phyloP scores from a whole-genome alignment of 1,140 invertebrate genomes.

The Ceratina calcarata region DNA sequence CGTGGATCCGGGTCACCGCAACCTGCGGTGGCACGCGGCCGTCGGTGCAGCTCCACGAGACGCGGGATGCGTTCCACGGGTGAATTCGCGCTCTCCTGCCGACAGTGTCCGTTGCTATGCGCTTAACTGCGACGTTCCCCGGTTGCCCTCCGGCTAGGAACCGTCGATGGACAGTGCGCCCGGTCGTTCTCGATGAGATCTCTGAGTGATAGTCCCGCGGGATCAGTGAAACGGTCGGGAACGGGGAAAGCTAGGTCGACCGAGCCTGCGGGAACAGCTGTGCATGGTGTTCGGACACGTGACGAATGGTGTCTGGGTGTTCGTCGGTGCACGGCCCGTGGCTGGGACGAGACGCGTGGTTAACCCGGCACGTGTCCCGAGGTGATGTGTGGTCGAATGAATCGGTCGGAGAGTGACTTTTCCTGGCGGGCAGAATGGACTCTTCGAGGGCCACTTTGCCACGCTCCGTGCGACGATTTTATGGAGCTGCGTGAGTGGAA shows the following conservation, averaged over 20 bases:
- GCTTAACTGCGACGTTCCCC: not conserved
- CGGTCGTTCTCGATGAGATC: not conserved
- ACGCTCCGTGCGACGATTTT: not conserved
- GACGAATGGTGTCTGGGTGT: not conserved
- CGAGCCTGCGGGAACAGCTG: not conserved
- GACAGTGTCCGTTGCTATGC: conserved; percentile 30
- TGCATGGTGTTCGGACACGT: conserved; percentile 18
- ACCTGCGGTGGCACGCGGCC: not conserved
- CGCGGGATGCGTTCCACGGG: not conserved
- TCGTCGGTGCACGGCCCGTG: not conserved
- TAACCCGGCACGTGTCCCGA: not conserved
- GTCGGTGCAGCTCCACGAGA: not conserved
- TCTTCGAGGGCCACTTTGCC: conserved; percentile 30
- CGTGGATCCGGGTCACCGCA: conserved; percentile 1
- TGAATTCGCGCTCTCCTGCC: not conserved
- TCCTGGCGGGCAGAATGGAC: conserved; percentile 21
- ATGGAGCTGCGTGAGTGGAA: not conserved
- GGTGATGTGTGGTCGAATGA: no score
- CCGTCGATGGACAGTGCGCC: not conserved
- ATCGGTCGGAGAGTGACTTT: not conserved
- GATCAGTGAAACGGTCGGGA: no score
- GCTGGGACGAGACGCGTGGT: not conserved
- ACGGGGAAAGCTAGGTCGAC: not conserved
- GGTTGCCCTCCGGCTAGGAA: not conserved
- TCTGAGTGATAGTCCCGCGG: not conserved